phyloP scores from a whole-genome alignment of 2,888 invertebrate genomes.

The Trissoscelio sp. region DNA sequence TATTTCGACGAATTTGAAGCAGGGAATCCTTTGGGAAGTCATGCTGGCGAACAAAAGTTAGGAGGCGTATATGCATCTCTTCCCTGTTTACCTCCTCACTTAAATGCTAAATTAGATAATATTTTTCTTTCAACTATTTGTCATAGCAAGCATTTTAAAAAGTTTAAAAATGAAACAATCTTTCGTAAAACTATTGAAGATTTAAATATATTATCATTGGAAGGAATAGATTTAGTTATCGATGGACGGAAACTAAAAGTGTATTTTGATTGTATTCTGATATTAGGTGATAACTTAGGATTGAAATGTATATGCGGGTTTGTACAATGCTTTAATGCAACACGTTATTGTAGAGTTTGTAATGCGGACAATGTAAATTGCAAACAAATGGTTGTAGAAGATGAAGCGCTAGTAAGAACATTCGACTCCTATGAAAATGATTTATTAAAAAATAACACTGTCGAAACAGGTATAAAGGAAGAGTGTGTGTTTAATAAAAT shows the following conservation, averaged over 20 bases:
- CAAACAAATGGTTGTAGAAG: conserved; percentile 60
- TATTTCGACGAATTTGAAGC: conserved; percentile 32
- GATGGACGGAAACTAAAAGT: not conserved
- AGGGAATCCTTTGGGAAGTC: conserved; percentile 17
- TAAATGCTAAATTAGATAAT: conserved; percentile 8
- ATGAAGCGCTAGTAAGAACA: conserved; percentile 50
- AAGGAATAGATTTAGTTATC: not conserved
- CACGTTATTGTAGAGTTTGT: conserved; percentile 43
- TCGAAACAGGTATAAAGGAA: conserved; percentile 53
- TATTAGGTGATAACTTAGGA: conserved; percentile 14
- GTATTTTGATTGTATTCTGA: conserved; percentile 9
- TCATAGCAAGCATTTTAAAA: conserved; percentile 7
- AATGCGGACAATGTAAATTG: conserved; percentile 25
- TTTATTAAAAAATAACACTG: conserved; percentile 45
- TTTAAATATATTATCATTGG: not conserved
- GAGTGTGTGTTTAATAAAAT: conserved; percentile 53
- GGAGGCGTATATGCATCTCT: conserved; percentile 11
- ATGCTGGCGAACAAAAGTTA: conserved; percentile 20
- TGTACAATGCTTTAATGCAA: conserved; percentile 29
- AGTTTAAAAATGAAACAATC: not conserved
- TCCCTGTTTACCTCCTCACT: conserved; percentile 14
- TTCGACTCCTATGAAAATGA: conserved; percentile 58
- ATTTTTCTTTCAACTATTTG: conserved; percentile 18
- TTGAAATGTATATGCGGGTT: conserved; percentile 26
- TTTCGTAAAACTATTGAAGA: conserved; percentile 25